Conservation (phyloP, 2,797 vertebrate genomes). For the Tenualosa thibaudeaui region DNA sequence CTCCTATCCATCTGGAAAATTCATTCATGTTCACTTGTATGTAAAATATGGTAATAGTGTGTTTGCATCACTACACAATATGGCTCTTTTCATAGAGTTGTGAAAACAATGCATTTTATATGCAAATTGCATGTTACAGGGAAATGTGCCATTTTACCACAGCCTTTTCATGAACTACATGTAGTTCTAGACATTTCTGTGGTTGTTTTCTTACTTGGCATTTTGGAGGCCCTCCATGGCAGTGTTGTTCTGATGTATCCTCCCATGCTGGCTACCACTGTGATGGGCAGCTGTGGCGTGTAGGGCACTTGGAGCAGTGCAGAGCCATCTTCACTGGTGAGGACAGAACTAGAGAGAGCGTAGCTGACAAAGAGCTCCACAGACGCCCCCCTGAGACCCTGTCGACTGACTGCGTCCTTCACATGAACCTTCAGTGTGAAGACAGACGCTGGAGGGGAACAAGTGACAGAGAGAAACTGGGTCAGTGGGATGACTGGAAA, state of each 20-base stretch:
- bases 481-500: not conserved
- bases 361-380: slow-evolving; percentile 88
- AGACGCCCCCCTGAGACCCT: slow-evolving; percentile 69
- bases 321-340: slow-evolving; percentile 76
- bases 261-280: slow-evolving; percentile 77
- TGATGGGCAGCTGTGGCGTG: slow-evolving; percentile 69
- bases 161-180: too few species aligned
- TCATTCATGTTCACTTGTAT: too few species aligned
- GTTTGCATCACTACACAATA: too few species aligned
- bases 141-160: too few species aligned
- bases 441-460: slow-evolving; percentile 64
- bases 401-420: slow-evolving; percentile 76
- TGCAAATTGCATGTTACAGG: too few species aligned
- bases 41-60: too few species aligned
- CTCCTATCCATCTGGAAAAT: too few species aligned
- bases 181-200: too few species aligned
- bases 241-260: slow-evolving; percentile 79
- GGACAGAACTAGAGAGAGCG: slow-evolving; percentile 70
- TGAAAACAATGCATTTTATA: too few species aligned
- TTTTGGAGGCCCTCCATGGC: slow-evolving; percentile 79
- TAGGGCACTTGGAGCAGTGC: slow-evolving; percentile 79
- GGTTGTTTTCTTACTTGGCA: slow-evolving; percentile 76
- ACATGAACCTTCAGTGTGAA: slow-evolving; percentile 87
- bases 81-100: too few species aligned
- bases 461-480: slow-evolving; percentile 6